Evolutionary conservation across 2,888 invertebrate species (phyloP).

Genomic region (Lycaena phlaeas): DNA sequence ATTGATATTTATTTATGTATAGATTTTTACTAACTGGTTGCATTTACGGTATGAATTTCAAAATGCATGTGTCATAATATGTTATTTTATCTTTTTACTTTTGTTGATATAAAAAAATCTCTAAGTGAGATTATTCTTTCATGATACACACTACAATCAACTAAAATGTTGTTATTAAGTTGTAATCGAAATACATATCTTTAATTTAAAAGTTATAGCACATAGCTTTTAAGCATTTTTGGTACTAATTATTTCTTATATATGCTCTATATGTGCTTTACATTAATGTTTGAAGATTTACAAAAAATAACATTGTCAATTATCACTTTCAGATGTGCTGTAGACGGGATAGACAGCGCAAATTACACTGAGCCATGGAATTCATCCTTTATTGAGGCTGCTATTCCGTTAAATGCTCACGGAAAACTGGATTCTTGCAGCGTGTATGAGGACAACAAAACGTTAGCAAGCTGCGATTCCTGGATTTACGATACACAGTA

Average conservation of each 20-base stretch:
- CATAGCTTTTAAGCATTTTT: not conserved
- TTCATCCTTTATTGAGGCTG: slow-evolving; percentile 57
- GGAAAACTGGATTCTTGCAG: slow-evolving; percentile 77
- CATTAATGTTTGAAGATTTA: not conserved
- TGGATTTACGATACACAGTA: slow-evolving; percentile 85
- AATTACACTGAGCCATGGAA: slow-evolving; percentile 69
- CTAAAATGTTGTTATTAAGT: too few species aligned
- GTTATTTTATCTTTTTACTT: too few species aligned
- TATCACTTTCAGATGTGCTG: slow-evolving; percentile 67
- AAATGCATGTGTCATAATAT: not conserved
- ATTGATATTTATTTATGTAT: not conserved
- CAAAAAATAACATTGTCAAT: not conserved
- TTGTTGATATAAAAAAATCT: too few species aligned
- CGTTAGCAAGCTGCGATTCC: slow-evolving; percentile 43
- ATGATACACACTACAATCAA: too few species aligned
- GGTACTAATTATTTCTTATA: not conserved
- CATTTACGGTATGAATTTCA: not conserved
- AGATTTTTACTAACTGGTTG: not conserved
- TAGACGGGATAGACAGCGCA: slow-evolving; percentile 70
- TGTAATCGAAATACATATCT: too few species aligned
- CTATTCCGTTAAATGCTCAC: slow-evolving; percentile 72
- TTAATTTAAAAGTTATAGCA: too few species aligned
- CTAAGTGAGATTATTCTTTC: too few species aligned
- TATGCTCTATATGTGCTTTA: not conserved
- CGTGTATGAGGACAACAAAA: slow-evolving; percentile 59